Evolutionary conservation across 2,113 vertebrate genomes (phyloP).

Genomic region (Origma solitaria): DNA sequence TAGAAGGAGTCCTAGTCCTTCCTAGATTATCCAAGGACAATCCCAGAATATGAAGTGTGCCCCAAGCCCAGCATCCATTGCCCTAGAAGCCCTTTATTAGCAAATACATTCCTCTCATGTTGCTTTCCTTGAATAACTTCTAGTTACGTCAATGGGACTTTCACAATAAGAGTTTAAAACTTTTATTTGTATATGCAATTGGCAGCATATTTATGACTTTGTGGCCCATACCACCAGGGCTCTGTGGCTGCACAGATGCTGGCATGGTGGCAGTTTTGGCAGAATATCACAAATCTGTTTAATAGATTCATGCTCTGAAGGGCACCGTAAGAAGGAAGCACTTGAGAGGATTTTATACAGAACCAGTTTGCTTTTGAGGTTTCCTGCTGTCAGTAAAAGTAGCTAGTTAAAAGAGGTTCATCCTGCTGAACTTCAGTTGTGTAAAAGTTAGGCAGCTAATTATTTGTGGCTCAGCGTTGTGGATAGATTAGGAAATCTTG

Average conservation of each 20-base stretch:
- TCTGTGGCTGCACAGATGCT: background rate
- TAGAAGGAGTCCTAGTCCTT: background rate
- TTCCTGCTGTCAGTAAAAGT: background rate
- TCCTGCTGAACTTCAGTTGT: background rate
- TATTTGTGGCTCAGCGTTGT: background rate
- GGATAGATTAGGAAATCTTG: background rate
- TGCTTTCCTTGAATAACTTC: background rate
- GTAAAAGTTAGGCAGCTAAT: background rate
- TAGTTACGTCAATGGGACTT: background rate
- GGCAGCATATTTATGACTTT: constrained; percentile 7
- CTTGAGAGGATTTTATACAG: background rate
- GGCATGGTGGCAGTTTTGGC: constrained; percentile 2
- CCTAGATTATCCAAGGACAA: background rate
- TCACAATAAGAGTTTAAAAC: constrained; percentile 22
- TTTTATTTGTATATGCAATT: constrained; percentile 31
- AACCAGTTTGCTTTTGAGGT: background rate
- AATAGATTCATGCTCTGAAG: constrained; percentile 38
- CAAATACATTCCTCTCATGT: background rate
- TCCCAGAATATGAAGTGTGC: background rate
- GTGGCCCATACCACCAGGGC: background rate
- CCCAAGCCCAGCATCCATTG: background rate
- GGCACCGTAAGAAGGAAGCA: background rate
- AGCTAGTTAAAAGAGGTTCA: background rate
- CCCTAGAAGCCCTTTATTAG: background rate
- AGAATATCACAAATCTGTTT: background rate